Conservation (phyloP, 1,140 invertebrate genomes). For the Drosophila baimaii region DNA sequence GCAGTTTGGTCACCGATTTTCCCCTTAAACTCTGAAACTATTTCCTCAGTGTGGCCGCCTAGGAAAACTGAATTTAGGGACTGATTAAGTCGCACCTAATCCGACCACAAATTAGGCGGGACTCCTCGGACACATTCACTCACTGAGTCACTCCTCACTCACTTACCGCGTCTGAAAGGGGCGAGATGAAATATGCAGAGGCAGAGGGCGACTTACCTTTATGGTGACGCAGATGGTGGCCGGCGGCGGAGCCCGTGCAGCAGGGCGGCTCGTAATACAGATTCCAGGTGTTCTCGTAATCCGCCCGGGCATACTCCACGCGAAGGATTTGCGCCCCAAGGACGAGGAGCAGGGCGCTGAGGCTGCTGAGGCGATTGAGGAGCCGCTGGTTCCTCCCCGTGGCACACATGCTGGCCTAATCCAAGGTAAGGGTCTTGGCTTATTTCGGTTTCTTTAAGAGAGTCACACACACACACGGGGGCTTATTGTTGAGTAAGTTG, state of each 20-base stretch:
- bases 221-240: conserved; percentile 86
- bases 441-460: not conserved
- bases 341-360: conserved; percentile 57
- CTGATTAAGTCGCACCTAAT: conserved; percentile 28
- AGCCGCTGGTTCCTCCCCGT: conserved; percentile 37
- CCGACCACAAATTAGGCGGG: conserved; percentile 36
- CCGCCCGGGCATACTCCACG: conserved; percentile 80
- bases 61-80: conserved; percentile 28
- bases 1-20: too few relatives aligned
- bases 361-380: conserved; percentile 40
- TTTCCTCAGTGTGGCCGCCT: not conserved
- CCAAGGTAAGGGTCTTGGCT: conserved; percentile 15
- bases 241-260: conserved; percentile 84
- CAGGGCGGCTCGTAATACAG: conserved; percentile 87
- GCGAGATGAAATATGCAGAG: conserved; percentile 18
- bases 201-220: conserved; percentile 85
- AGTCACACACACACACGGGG: conserved; percentile 2
- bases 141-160: conserved; percentile 5
- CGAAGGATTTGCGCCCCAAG: conserved; percentile 64
- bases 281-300: conserved; percentile 87
- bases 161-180: conserved; percentile 30
- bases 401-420: conserved; percentile 52
- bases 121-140: not conserved
- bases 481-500: not conserved
- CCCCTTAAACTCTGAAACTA: too few relatives aligned